These are phyloP conservation scores for Lochmaea capreae DNA, from an alignment of 2,888 invertebrate genomes.

Conservation along the genomic window DNA sequence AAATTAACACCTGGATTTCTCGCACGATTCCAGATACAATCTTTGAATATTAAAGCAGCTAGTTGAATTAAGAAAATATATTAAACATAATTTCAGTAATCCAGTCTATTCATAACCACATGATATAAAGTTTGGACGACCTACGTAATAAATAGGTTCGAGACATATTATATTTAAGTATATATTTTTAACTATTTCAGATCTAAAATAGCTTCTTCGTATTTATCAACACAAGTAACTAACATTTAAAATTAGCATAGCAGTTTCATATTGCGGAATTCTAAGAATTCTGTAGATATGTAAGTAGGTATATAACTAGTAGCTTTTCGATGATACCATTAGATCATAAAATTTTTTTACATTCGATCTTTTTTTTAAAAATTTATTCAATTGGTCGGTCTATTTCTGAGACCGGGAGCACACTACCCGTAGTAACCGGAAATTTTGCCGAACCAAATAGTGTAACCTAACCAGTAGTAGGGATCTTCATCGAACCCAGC, in stretches of 20 bases:
- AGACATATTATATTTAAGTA: not conserved
- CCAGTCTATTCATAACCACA: not conserved
- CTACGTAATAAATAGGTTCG: not conserved
- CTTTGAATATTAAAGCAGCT: not conserved
- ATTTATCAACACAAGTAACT: constrained; percentile 2
- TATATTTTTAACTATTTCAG: constrained; percentile 1
- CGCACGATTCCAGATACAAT: too few relatives aligned
- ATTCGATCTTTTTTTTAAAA: too few relatives aligned
- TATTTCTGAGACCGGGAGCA: too few relatives aligned
- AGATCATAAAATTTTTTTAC: too few relatives aligned
- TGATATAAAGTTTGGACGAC: not conserved
- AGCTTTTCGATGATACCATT: too few relatives aligned
- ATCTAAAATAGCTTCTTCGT: not conserved
- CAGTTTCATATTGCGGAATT: not conserved
- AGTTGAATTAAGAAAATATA: not conserved
- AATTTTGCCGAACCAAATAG: too few relatives aligned
- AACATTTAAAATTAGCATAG: constrained; percentile 10
- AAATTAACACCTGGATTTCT: not conserved
- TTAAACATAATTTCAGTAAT: not conserved
- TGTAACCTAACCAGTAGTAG: too few relatives aligned
- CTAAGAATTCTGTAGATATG: not conserved
- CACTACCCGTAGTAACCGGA: too few relatives aligned
- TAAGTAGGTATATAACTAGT: too few relatives aligned
- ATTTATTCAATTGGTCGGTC: too few relatives aligned
- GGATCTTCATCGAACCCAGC: too few relatives aligned